A percentile compares a stretch with the other conserved stretches of the same genome.
phyloP scores from a whole-genome alignment of 2,113 vertebrate species.

The Scolopax mira region DNA sequence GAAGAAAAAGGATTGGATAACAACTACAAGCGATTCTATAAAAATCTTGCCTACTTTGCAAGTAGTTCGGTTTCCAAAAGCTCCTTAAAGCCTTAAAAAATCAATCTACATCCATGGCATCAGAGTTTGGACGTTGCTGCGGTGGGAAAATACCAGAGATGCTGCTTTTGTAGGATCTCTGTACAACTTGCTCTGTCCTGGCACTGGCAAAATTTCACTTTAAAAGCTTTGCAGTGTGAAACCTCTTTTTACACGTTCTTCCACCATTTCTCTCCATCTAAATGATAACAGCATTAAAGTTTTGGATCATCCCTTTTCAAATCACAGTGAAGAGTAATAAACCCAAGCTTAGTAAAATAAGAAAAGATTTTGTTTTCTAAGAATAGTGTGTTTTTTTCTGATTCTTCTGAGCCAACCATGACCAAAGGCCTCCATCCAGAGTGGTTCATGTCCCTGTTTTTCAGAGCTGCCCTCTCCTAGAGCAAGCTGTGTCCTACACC shows the following conservation, averaged over 20 bases:
- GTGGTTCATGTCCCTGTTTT: background rate
- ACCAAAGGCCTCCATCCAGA: background rate
- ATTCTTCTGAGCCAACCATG: background rate
- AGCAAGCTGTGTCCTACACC: background rate
- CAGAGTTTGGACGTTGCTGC: background rate
- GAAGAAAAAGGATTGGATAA: background rate
- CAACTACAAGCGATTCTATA: background rate
- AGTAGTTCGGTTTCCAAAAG: background rate
- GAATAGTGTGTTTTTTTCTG: background rate
- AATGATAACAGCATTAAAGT: background rate
- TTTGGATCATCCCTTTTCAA: background rate
- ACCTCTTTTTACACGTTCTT: background rate
- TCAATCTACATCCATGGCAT: background rate
- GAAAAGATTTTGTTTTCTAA: background rate
- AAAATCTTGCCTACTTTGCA: background rate
- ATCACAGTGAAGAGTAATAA: background rate
- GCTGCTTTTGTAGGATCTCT: background rate
- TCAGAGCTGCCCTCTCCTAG: background rate
- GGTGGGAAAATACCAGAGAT: background rate
- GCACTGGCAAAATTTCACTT: background rate
- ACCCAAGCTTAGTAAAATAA: background rate
- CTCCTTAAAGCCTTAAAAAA: slow-evolving; percentile 18
- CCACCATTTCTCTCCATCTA: background rate
- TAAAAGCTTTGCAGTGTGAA: background rate
- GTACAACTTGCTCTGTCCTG: background rate